These are phyloP conservation scores for Merops nubicus DNA, from an alignment of 2,113 vertebrate species.

Conservation along the genomic window DNA sequence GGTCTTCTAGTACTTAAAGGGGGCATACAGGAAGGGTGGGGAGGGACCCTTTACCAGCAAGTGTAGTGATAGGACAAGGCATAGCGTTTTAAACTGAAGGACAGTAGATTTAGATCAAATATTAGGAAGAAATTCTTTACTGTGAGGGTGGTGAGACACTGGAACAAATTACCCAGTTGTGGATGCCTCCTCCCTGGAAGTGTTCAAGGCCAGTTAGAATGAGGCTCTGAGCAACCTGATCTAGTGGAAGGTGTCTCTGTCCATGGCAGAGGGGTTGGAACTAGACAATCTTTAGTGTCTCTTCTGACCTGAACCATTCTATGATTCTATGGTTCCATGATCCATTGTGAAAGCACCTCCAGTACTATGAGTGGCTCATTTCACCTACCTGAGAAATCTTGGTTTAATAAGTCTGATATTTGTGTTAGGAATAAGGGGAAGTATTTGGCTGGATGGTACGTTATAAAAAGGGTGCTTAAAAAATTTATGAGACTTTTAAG, in stretches of 20 bases:
- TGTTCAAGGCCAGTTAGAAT: no score
- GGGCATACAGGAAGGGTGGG: neutral
- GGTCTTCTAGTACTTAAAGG: neutral
- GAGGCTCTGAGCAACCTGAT: no score
- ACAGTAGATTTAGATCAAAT: neutral
- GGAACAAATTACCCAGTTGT: neutral
- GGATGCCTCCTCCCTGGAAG: neutral
- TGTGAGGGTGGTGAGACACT: neutral
- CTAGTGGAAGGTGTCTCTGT: no score
- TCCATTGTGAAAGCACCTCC: neutral
- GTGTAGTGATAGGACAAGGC: neutral
- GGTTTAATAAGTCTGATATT: neutral
- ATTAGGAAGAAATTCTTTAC: neutral
- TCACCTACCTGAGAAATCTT: neutral
- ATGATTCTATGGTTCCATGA: neutral
- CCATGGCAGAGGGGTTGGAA: no score
- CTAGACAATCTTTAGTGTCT: neutral
- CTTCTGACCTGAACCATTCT: neutral
- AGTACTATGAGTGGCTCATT: neutral
- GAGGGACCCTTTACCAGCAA: neutral
- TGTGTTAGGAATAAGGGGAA: neutral
- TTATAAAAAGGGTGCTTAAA: neutral
- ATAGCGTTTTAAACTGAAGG: neutral
- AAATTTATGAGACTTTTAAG: neutral
- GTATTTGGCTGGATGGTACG: neutral